Base-by-base conservation (phyloP, 2,888 invertebrate genomes). In the Eristalis pertinax region DNA sequence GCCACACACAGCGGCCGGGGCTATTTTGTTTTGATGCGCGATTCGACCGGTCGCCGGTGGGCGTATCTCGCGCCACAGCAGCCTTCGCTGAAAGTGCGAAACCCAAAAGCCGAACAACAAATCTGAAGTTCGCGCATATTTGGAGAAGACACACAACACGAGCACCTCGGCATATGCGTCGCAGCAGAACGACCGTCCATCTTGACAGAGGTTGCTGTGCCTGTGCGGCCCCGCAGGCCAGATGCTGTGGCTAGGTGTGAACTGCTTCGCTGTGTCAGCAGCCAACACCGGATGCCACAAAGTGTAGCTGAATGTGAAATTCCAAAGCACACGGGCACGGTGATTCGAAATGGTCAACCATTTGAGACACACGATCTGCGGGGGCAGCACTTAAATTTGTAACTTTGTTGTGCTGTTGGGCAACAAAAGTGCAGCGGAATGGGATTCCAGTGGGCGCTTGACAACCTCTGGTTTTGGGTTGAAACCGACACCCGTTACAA, bases 401-500 rank as follows among this genome's bases (percentile, higher is more conserved):
- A 64, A 19, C 69, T 80, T 56, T 69, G 58, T 68, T 35, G 50
- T 8, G 50, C 50, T 67, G 19, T 60, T n/a, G 29, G 41, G 58
- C 50, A 56, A 74, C 0, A 22, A 58, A 58, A 75, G 81, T 81
- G 74, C 81, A 75, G 13, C 60, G 29, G 32, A 68, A 35, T 50
- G 50, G 19, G 19, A 1, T 8, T 50, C 50, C 50, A 19, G 50
- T 50, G 50, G 50, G 50, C 19, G 50, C 19, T n/a, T 19, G 50
- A 50, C 50, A 19, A 19, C 50, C 50, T 60, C 50, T 60, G 32
- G 58, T 70, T 70, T 70, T 76, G 68, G 64, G 19, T 75, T 68
- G 72, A 74, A 82, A 73, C 32, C 58, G 50, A 68, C 73, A 77
- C 60, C 65, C 32, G 70, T 75, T 80, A 72, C 80, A 72, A 19